Conservation (phyloP, 92 coral and sea anemone genomes). For the Parazoanthus darwini region DNA sequence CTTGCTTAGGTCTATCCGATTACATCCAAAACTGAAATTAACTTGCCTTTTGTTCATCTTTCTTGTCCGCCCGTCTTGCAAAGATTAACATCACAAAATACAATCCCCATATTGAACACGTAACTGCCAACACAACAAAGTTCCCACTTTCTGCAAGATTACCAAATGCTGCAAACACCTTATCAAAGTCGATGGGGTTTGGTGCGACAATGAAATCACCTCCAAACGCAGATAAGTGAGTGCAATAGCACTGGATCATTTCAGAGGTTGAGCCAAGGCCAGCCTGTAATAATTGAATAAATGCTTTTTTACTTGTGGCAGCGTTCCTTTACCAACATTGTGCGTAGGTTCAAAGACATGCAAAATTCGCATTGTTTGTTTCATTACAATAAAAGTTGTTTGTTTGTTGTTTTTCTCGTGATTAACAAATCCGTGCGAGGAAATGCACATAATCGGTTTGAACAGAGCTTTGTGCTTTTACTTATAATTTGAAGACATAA, state of each 20-base stretch:
- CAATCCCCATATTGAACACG: slow-evolving; percentile 65
- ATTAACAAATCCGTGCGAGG: not conserved
- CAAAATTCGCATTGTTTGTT: not conserved
- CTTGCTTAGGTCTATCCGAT: not conserved
- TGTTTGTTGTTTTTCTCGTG: not conserved
- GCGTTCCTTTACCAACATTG: slow-evolving; percentile 30
- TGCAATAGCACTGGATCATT: slow-evolving; percentile 75
- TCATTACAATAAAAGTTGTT: not conserved
- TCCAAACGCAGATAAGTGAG: slow-evolving; percentile 92
- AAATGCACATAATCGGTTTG: no score
- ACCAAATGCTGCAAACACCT: slow-evolving; percentile 70
- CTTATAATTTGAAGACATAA: no score
- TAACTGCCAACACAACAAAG: slow-evolving; percentile 76
- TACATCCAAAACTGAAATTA: not conserved
- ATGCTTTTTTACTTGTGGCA: slow-evolving; percentile 34
- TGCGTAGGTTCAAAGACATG: not conserved
- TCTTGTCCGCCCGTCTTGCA: slow-evolving; percentile 79
- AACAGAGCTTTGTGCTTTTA: no score
- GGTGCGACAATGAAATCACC: slow-evolving; percentile 94
- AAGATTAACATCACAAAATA: slow-evolving; percentile 72
- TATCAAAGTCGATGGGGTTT: slow-evolving; percentile 93
- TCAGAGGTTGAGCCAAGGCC: slow-evolving; percentile 34
- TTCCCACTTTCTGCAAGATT: slow-evolving; percentile 79
- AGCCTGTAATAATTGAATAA: slow-evolving; percentile 1
- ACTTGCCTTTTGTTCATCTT: slow-evolving; percentile 68